Percentiles rank a stretch among this genome's conserved stretches.
Conservation (phyloP, 2,888 invertebrate species). For the Tyria jacobaeae region DNA sequence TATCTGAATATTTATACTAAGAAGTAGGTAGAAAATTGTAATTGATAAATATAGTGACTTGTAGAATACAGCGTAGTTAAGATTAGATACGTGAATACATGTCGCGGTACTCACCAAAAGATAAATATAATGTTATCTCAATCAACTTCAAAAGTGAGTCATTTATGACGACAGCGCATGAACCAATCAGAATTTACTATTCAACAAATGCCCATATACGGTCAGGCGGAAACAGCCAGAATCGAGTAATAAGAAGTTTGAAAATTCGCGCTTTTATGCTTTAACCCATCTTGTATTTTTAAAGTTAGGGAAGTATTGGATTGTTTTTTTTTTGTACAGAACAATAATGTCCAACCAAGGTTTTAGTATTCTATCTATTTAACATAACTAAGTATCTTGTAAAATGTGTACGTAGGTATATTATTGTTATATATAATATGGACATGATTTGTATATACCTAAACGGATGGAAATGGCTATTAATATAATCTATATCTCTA, state of each 20-base stretch:
- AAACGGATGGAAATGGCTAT: not conserved
- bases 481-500: not conserved
- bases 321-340: too few species aligned
- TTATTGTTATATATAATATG: not conserved
- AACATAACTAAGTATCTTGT: too few species aligned
- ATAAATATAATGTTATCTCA: slow-evolving; percentile 63
- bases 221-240: slow-evolving; percentile 80
- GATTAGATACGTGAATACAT: slow-evolving; percentile 65
- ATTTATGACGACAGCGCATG: slow-evolving; percentile 69
- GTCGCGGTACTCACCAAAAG: slow-evolving; percentile 53
- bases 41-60: slow-evolving; percentile 54
- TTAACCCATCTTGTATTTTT: not conserved
- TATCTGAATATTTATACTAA: slow-evolving; percentile 51
- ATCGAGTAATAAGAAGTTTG: slow-evolving; percentile 54
- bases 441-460: not conserved
- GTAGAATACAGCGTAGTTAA: slow-evolving; percentile 41
- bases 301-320: not conserved
- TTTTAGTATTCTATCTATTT: too few species aligned
- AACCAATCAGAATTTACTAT: slow-evolving; percentile 86
- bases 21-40: slow-evolving; percentile 39
- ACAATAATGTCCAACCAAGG: too few species aligned
- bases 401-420: too few species aligned
- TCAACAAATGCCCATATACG: slow-evolving; percentile 89
- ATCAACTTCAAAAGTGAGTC: slow-evolving; percentile 73
- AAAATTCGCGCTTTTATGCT: slow-evolving; percentile 60